Conservation (phyloP, 2,888 invertebrate species). For the Barypeithes pellucidus region DNA sequence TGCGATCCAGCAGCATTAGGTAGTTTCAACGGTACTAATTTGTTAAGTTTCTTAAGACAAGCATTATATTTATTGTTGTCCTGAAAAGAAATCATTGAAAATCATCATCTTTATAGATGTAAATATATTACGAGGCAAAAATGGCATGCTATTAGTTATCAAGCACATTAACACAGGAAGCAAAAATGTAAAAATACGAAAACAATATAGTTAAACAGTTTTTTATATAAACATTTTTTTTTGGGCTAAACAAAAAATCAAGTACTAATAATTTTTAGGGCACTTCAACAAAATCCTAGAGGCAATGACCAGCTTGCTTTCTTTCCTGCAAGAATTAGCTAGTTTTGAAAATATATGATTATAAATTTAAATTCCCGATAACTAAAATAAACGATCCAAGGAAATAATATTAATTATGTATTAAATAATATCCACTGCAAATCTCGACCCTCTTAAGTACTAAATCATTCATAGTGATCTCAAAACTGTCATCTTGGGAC, state of each 20-base stretch:
- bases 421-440: no score
- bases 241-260: conserved; percentile 20
- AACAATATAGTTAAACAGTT: background rate
- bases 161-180: conserved; percentile 19
- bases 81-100: conserved; percentile 6
- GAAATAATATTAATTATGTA: no score
- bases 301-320: conserved; percentile 29
- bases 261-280: background rate
- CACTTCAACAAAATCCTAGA: conserved; percentile 35
- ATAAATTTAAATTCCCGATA: no score
- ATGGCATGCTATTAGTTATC: conserved; percentile 10
- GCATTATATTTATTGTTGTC: background rate
- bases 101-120: background rate
- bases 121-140: conserved; percentile 11
- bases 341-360: background rate
- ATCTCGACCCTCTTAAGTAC: no score
- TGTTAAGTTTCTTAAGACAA: background rate
- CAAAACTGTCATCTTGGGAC: no score
- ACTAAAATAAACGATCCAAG: no score
- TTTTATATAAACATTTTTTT: background rate
- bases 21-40: background rate
- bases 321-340: conserved; percentile 1
- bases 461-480: no score
- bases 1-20: conserved; percentile 10
- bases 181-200: conserved; percentile 5